Evolutionary conservation across 2,797 vertebrate species (phyloP).

Genomic region (Brachyalestes nurse): DNA sequence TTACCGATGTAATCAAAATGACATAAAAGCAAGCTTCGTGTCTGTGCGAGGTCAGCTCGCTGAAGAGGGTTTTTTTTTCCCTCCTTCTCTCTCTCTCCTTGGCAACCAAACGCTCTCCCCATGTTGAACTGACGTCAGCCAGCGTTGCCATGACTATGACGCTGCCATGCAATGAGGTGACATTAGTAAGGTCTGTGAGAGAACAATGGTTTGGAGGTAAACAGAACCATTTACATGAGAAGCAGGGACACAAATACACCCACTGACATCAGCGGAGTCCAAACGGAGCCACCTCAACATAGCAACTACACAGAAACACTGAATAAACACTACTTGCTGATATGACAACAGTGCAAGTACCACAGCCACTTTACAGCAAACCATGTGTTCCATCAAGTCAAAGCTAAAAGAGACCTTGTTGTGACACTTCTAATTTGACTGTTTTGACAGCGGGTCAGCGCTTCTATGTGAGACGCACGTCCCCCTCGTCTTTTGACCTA

Average conservation of each 20-base stretch:
- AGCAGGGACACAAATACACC: conserved; percentile 46
- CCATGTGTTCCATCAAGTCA: not conserved
- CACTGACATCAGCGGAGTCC: conserved; percentile 32
- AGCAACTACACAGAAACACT: not conserved
- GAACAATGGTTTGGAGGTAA: conserved; percentile 66
- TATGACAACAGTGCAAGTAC: not conserved
- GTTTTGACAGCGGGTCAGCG: conserved; percentile 14
- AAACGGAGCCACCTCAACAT: not conserved
- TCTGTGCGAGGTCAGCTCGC: conserved; percentile 46
- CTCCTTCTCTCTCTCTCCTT: conserved; percentile 58
- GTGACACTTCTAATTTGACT: conserved; percentile 1
- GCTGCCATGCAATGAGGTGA: conserved; percentile 68
- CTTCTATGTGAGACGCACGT: not conserved
- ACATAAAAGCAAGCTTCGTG: conserved; percentile 5
- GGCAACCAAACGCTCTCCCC: conserved; percentile 71
- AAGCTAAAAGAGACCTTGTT: not conserved
- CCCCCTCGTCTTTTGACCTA: not conserved
- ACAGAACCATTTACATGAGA: conserved; percentile 34
- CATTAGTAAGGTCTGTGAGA: conserved; percentile 58
- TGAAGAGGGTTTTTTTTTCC: conserved; percentile 49
- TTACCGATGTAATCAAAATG: not conserved
- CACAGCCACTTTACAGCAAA: not conserved
- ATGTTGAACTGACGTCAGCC: conserved; percentile 75
- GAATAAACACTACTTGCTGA: not conserved
- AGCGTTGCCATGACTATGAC: conserved; percentile 76